Conservation (phyloP, 2,888 invertebrate genomes). For the Nebria brevicollis region DNA sequence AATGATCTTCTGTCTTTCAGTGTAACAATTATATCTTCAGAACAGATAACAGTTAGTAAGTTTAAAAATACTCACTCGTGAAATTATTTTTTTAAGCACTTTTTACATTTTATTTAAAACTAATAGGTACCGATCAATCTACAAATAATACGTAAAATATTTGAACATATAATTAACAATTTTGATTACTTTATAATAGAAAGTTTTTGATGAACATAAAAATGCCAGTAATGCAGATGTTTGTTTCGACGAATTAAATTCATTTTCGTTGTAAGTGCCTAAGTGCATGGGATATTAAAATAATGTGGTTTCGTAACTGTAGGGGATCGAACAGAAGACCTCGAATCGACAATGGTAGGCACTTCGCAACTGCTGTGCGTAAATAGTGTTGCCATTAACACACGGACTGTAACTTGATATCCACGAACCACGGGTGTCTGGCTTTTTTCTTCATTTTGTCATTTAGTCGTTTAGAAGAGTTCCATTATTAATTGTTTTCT, state of each 20-base stretch:
- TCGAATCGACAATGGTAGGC: conserved; percentile 20
- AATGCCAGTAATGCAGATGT: not conserved
- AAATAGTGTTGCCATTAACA: conserved; percentile 23
- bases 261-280: conserved; percentile 20
- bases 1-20: not conserved
- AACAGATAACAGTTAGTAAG: not conserved
- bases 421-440: conserved; percentile 12
- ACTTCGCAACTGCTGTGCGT: conserved; percentile 27
- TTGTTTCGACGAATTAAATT: conserved; percentile 19
- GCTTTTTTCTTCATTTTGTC: conserved; percentile 16
- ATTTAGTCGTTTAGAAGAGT: too few relatives aligned
- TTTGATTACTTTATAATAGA: too few relatives aligned
- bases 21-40: not conserved
- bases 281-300: conserved; percentile 24
- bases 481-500: conserved; percentile 12
- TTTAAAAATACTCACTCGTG: conserved; percentile 1
- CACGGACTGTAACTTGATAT: conserved; percentile 21
- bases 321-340: conserved; percentile 1
- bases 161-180: too few relatives aligned
- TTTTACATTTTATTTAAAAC: too few relatives aligned
- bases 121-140: too few relatives aligned
- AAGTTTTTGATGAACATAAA: not conserved
- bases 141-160: too few relatives aligned
- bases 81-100: not conserved
- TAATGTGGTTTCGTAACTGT: conserved; percentile 18